Evolutionary conservation across 2,113 vertebrate genomes (phyloP).

Genomic region (Chaetorhynchus papuensis): DNA sequence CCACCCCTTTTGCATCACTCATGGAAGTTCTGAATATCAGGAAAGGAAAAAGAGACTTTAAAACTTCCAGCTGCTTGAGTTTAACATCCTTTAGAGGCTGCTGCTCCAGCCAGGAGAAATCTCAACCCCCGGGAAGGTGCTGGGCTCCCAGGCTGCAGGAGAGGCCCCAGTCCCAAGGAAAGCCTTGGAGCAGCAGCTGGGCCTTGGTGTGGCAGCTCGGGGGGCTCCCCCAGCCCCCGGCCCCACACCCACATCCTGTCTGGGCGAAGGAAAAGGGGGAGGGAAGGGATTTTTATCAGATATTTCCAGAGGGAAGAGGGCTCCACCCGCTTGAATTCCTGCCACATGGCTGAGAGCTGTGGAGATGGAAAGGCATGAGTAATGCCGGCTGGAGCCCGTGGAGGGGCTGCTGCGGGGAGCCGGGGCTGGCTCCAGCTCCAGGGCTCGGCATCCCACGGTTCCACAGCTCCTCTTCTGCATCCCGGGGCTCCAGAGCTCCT

Average conservation of each 20-base stretch:
- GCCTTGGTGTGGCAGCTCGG: background rate
- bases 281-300: conserved; percentile 68
- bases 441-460: background rate
- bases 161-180: background rate
- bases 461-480: background rate
- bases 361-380: conserved; percentile 41
- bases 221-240: background rate
- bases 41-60: background rate
- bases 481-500: accelerated
- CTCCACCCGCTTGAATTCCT: conserved; percentile 76
- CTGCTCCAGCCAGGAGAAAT: background rate
- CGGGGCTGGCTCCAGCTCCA: background rate
- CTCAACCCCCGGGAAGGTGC: background rate
- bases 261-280: conserved; percentile 52
- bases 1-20: background rate
- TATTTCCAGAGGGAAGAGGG: conserved; percentile 76
- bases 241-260: conserved; percentile 76
- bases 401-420: background rate
- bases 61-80: background rate
- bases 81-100: background rate
- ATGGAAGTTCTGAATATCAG: background rate
- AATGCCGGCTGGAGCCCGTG: conserved; percentile 16
- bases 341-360: conserved; percentile 60
- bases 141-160: background rate
- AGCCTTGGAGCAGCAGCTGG: background rate